A percentile compares a stretch with the other conserved stretches of the same genome.
phyloP scores from a whole-genome alignment of 2,113 vertebrate genomes.

The Emydura subglobosa region DNA sequence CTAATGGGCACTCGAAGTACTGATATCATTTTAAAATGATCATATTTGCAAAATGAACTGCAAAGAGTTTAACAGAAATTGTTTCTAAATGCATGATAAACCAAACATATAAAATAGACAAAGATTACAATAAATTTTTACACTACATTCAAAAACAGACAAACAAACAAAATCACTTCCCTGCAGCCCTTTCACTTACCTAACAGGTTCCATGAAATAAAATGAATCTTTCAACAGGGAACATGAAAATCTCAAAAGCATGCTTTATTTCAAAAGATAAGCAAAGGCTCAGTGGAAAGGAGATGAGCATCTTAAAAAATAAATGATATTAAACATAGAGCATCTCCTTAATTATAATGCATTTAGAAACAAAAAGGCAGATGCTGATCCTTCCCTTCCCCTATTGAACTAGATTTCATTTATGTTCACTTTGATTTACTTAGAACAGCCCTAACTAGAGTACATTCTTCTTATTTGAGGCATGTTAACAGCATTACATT shows the following conservation, averaged over 20 bases:
- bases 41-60: neutral
- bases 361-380: constrained; percentile 60
- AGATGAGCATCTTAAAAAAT: constrained; percentile 4
- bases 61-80: neutral
- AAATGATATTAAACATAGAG: neutral
- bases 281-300: neutral
- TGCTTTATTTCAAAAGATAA: neutral
- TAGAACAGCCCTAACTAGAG: constrained; percentile 47
- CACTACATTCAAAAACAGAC: neutral
- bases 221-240: neutral
- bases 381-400: constrained; percentile 60
- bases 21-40: neutral
- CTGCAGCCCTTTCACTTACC: neutral
- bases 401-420: constrained; percentile 57
- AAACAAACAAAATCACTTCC: neutral
- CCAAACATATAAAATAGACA: neutral
- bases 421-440: constrained; percentile 13
- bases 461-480: constrained; percentile 32
- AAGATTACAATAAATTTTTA: neutral
- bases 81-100: neutral
- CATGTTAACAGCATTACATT: constrained; percentile 53
- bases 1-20: too few species aligned
- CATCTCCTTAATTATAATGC: neutral
- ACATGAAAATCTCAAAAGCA: neutral
- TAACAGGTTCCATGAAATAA: neutral